Percentiles rank a stretch among this genome's conserved stretches.
Conservation (phyloP, 2,888 invertebrate genomes). For the Rosalia funebris region DNA sequence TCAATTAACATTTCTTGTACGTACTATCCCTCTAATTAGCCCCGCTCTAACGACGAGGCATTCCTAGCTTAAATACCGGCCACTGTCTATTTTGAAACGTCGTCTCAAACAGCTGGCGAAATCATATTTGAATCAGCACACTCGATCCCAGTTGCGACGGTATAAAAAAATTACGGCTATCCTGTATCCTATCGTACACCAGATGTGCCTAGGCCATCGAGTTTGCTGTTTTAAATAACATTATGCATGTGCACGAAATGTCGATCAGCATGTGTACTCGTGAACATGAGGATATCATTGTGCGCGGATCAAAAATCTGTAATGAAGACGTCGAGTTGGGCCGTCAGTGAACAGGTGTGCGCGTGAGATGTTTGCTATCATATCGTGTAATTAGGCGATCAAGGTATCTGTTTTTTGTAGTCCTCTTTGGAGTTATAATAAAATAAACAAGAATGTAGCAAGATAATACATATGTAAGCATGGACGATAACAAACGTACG, state of each 20-base stretch:
- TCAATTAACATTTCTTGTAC: too few species aligned
- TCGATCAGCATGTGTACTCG: not conserved
- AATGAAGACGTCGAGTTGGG: not conserved
- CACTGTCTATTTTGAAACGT: constrained; percentile 13
- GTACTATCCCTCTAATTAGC: too few species aligned
- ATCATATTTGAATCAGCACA: constrained; percentile 29
- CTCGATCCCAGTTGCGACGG: constrained; percentile 17
- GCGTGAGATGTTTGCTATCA: too few species aligned
- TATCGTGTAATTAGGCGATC: too few species aligned
- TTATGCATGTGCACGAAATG: not conserved
- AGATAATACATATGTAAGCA: too few species aligned
- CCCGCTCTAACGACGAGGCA: too few species aligned
- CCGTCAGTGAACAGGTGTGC: not conserved
- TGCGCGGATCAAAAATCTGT: not conserved
- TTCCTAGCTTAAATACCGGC: too few species aligned
- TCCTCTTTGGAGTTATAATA: too few species aligned
- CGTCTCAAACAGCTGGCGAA: constrained; percentile 29
- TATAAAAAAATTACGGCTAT: constrained; percentile 20
- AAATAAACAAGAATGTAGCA: too few species aligned
- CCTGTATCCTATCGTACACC: constrained; percentile 18
- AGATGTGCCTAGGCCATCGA: constrained; percentile 20
- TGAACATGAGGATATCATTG: not conserved
- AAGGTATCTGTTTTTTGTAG: too few species aligned
- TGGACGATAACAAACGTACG: too few species aligned
- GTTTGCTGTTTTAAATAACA: constrained; percentile 8